Evolutionary conservation across 1,140 invertebrate species (phyloP).

Genomic region (Macrocentrus cingulum): DNA sequence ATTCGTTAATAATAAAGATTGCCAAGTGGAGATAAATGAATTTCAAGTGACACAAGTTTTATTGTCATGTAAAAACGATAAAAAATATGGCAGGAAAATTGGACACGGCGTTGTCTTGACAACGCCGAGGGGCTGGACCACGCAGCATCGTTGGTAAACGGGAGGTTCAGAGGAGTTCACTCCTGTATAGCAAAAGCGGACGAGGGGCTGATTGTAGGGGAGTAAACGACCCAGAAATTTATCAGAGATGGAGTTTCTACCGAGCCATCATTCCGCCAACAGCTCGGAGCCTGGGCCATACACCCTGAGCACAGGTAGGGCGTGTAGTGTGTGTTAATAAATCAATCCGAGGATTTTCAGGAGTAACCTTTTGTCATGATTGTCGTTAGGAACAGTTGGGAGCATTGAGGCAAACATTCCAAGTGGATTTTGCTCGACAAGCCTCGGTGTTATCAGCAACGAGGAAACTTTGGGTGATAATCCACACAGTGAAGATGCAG

Average conservation of each 20-base stretch:
- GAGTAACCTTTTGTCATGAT: too few relatives aligned
- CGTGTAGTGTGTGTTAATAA: too few relatives aligned
- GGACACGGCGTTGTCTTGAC: conserved; percentile 49
- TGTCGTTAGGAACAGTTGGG: conserved; percentile 48
- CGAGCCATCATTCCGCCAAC: conserved; percentile 58
- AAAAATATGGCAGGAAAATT: conserved; percentile 19
- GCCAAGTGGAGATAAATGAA: too few relatives aligned
- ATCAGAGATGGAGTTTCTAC: conserved; percentile 59
- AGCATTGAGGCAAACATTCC: conserved; percentile 57
- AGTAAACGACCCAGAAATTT: conserved; percentile 47
- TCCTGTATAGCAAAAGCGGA: conserved; percentile 36
- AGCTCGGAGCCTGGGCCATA: conserved; percentile 54
- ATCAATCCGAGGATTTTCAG: conserved; percentile 13
- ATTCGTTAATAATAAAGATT: too few relatives aligned
- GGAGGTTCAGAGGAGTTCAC: conserved; percentile 11
- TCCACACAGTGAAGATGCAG: conserved; percentile 10
- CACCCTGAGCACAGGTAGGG: conserved; percentile 55
- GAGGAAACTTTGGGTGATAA: conserved; percentile 40
- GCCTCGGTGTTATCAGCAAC: conserved; percentile 44
- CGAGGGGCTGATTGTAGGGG: conserved; percentile 51
- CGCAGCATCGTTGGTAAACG: conserved; percentile 32
- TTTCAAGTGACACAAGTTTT: too few relatives aligned
- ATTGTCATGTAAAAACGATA: background rate
- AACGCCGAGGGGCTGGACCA: conserved; percentile 56
- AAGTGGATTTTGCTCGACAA: conserved; percentile 44